Conservation (phyloP, 2,888 invertebrate genomes). For the Erebia epiphron region DNA sequence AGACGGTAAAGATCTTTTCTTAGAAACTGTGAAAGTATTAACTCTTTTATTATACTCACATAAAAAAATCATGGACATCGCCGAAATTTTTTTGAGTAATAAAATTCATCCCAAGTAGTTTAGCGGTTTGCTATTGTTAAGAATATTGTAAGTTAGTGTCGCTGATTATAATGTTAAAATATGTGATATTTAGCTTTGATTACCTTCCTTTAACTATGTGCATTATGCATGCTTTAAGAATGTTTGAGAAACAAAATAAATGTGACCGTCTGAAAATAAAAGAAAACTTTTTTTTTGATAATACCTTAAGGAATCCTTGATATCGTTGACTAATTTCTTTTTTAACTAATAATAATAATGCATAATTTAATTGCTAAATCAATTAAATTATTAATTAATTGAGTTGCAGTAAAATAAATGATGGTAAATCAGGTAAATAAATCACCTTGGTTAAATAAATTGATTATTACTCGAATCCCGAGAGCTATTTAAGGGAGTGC, state of each 20-base stretch:
- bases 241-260: too few species aligned
- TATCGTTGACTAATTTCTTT: not conserved
- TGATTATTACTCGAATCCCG: too few species aligned
- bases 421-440: too few species aligned
- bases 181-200: not conserved
- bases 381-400: not conserved
- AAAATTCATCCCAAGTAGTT: conserved; percentile 14
- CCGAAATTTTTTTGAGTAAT: conserved; percentile 14
- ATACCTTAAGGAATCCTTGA: not conserved
- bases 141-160: conserved; percentile 4
- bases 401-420: not conserved
- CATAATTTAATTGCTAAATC: not conserved
- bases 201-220: not conserved
- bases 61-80: conserved; percentile 15
- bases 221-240: not conserved
- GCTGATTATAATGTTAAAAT: not conserved
- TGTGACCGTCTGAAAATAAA: not conserved
- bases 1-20: conserved; percentile 59
- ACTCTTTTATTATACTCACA: conserved; percentile 50
- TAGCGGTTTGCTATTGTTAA: not conserved
- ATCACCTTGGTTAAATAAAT: conserved; percentile 82
- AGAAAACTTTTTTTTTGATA: not conserved
- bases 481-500: too few species aligned
- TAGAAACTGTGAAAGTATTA: conserved; percentile 75
- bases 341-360: not conserved